A percentile compares a stretch with the other conserved stretches of the same genome.
These are phyloP conservation scores for Drosophila sulfurigaster DNA, from an alignment of 1,140 invertebrate genomes.

Conservation along the genomic window DNA sequence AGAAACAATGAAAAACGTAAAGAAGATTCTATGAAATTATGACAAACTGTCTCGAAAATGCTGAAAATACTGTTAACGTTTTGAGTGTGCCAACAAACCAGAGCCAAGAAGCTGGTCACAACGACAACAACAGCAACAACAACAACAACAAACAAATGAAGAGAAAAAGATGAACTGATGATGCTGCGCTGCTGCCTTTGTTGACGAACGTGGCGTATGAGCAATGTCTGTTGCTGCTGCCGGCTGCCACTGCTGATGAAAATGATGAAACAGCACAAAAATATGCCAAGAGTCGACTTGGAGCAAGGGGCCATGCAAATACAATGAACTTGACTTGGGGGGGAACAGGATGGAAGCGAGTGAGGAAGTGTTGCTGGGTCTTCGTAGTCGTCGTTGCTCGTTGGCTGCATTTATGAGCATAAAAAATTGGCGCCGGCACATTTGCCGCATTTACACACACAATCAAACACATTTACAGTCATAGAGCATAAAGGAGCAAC, in stretches of 20 bases:
- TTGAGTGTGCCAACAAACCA: slow-evolving; percentile 44
- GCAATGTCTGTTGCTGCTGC: slow-evolving; percentile 63
- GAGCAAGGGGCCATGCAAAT: slow-evolving; percentile 64
- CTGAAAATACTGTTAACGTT: slow-evolving; percentile 81
- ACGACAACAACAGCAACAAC: slow-evolving; percentile 19
- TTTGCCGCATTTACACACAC: slow-evolving; percentile 76
- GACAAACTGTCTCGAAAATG: slow-evolving; percentile 83
- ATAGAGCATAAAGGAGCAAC: slow-evolving; percentile 40
- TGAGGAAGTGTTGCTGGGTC: background rate
- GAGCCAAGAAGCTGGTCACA: slow-evolving; percentile 41
- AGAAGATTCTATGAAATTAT: slow-evolving; percentile 78
- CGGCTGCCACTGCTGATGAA: slow-evolving; percentile 58
- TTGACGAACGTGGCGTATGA: slow-evolving; percentile 78
- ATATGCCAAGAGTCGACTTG: slow-evolving; percentile 52
- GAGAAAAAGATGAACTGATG: slow-evolving; percentile 57
- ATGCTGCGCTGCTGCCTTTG: slow-evolving; percentile 54
- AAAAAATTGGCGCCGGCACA: slow-evolving; percentile 75
- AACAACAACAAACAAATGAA: slow-evolving; percentile 26
- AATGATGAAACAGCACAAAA: slow-evolving; percentile 82
- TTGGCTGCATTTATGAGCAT: slow-evolving; percentile 76
- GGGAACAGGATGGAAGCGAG: background rate
- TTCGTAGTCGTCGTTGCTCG: slow-evolving; percentile 11
- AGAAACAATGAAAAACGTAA: slow-evolving; percentile 16
- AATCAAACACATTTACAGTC: slow-evolving; percentile 49
- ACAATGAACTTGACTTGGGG: slow-evolving; percentile 73